Evolutionary conservation across 2,888 invertebrate genomes (phyloP).

Genomic region (Clusia tigrina): DNA sequence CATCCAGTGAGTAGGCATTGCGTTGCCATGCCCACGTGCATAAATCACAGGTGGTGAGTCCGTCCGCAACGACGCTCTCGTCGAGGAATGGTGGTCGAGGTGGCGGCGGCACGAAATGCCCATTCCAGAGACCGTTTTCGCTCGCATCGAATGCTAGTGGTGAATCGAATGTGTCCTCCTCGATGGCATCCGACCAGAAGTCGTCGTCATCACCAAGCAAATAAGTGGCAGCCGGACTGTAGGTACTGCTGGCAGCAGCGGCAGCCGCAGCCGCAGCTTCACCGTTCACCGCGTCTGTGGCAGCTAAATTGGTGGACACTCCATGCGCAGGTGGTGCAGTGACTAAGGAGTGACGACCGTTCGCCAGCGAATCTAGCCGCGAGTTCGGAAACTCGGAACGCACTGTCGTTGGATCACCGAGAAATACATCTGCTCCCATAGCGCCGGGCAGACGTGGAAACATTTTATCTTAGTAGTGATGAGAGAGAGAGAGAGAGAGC

Average conservation of each 20-base stretch:
- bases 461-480: constrained; percentile 54
- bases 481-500: no score
- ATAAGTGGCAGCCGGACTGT: constrained; percentile 44
- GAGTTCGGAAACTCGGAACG: constrained; percentile 62
- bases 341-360: constrained; percentile 35
- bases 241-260: constrained; percentile 34
- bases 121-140: constrained; percentile 64
- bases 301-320: constrained; percentile 26
- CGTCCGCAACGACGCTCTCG: constrained; percentile 71
- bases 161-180: constrained; percentile 64
- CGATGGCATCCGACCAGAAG: constrained; percentile 65
- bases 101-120: constrained; percentile 73
- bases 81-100: constrained; percentile 74
- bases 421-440: constrained; percentile 54
- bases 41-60: constrained; percentile 77
- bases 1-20: constrained; percentile 69
- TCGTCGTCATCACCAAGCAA: constrained; percentile 55
- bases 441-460: constrained; percentile 59
- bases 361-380: constrained; percentile 55
- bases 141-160: constrained; percentile 65
- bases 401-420: constrained; percentile 55
- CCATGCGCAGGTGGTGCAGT: constrained; percentile 24
- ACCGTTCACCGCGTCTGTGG: background rate
- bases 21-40: constrained; percentile 77
- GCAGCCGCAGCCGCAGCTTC: constrained; percentile 11